These are phyloP conservation scores for Porites lutea DNA, from an alignment of 64 coral and sea anemone species.

Conservation along the genomic window DNA sequence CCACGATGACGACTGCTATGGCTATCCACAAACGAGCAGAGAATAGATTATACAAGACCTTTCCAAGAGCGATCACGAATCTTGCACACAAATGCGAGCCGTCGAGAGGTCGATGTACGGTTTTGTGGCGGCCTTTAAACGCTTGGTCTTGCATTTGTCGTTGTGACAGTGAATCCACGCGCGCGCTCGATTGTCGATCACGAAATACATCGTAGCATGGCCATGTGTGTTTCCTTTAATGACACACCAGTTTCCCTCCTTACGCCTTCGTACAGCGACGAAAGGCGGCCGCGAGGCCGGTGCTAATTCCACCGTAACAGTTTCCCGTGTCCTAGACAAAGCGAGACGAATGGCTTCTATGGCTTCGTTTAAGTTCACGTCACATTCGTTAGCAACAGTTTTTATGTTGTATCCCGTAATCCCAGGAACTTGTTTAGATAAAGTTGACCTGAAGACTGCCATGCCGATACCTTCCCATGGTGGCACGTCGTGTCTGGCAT, in stretches of 20 bases:
- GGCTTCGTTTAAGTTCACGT: background rate
- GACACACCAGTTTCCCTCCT: background rate
- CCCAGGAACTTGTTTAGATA: too few species aligned
- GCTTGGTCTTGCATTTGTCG: background rate
- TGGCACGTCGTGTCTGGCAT: background rate
- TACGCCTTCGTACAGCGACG: background rate
- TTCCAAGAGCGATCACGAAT: background rate
- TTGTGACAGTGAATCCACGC: constrained; percentile 17
- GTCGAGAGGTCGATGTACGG: background rate
- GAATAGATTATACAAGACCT: background rate
- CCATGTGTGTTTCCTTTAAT: background rate
- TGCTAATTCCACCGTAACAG: background rate
- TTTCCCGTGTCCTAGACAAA: background rate
- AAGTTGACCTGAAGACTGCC: background rate
- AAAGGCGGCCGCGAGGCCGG: background rate
- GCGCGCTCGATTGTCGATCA: background rate
- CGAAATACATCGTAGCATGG: background rate
- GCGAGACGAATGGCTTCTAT: background rate
- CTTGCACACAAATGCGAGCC: background rate
- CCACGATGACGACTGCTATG: background rate
- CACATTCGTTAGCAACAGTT: background rate
- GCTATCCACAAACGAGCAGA: background rate
- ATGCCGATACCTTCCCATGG: background rate
- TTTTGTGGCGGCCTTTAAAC: background rate
- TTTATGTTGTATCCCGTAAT: too few species aligned